Base-by-base conservation (phyloP, 2,888 invertebrate species). In the Lithodes maja region DNA sequence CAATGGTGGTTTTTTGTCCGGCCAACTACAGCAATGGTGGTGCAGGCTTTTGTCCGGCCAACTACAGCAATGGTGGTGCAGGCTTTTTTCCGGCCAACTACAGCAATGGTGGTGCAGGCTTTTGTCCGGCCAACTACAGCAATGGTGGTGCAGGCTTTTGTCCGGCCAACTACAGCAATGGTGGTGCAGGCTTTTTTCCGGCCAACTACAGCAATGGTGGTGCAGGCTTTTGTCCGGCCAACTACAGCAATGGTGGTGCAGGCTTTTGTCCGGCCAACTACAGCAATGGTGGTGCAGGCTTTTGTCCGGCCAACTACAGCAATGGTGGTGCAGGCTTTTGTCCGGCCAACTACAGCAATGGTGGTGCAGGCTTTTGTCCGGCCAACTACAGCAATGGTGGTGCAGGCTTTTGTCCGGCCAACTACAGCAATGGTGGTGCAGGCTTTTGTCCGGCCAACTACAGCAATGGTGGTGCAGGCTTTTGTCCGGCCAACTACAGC, bases 1-100 rank as follows among this genome's bases (percentile, higher is more conserved):
- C 87, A 87, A 83, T 86, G 86, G 81, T 7, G 50, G 86, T 54
- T 50, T 77, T 82, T 82, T 87, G 82, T 82, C 69, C 77, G 12
- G 68, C 49, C 68, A 5, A 33, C 33, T 33, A 33, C 33, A 33
- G 33, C 33, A 33, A 33, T 33, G 33, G 33, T 33, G 33, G 33
- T 33, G 33, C 33, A 33, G 33, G 33, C 33, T 33, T 33, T 33
- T 33, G 33, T 33, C 33, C 33, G 33, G 33, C 33, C 33, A 33
- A 33, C n/a, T n/a, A n/a, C n/a, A n/a, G n/a, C 87, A 87, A 83
- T 86, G 86, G 81, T 7, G 50, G 86, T 54, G 86, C 71, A 61
- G 75, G 53, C 61, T 77, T 82, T 82, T 87, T 75, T 82, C 69
- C 77, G 12, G 68, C 49, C 68, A 5, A 33, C 33, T 33, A 33